These are phyloP conservation scores for Teleogryllus occipitalis DNA, from an alignment of 1,140 invertebrate genomes.

Conservation along the genomic window DNA sequence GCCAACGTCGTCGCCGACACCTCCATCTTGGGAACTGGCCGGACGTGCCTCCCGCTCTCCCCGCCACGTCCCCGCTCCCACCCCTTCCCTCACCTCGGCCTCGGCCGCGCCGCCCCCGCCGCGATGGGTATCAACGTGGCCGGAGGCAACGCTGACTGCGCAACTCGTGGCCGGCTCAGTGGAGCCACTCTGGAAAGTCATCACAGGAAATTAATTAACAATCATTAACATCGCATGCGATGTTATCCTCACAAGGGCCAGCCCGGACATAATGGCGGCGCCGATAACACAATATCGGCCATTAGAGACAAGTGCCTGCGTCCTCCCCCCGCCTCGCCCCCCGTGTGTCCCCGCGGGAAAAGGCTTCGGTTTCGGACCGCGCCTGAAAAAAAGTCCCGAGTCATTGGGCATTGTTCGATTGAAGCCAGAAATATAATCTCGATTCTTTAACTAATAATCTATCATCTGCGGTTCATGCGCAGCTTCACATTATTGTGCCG, in stretches of 20 bases:
- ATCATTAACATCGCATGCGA: background rate
- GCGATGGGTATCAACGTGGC: background rate
- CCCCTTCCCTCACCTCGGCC: background rate
- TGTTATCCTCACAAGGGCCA: background rate
- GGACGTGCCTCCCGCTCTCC: background rate
- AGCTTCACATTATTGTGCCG: background rate
- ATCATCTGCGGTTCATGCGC: constrained; percentile 3
- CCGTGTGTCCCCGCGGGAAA: background rate
- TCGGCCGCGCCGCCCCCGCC: background rate
- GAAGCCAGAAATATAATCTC: constrained; percentile 4
- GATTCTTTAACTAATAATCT: constrained; percentile 6
- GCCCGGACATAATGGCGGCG: background rate
- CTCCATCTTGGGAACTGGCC: too few species aligned
- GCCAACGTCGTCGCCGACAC: too few species aligned
- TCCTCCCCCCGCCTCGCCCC: background rate
- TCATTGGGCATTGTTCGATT: background rate
- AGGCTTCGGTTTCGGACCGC: background rate
- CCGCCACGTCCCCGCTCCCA: background rate
- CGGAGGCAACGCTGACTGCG: background rate
- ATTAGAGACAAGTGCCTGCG: background rate
- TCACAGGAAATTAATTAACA: constrained; percentile 5
- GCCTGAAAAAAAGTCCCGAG: background rate
- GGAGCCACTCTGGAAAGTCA: background rate
- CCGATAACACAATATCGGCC: constrained; percentile 3
- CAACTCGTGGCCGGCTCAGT: background rate